Evolutionary conservation across 2,797 vertebrate species (phyloP), one percentile per base, ranked within the genome.

Genomic region (Lateolabrax maculatus): DNA sequence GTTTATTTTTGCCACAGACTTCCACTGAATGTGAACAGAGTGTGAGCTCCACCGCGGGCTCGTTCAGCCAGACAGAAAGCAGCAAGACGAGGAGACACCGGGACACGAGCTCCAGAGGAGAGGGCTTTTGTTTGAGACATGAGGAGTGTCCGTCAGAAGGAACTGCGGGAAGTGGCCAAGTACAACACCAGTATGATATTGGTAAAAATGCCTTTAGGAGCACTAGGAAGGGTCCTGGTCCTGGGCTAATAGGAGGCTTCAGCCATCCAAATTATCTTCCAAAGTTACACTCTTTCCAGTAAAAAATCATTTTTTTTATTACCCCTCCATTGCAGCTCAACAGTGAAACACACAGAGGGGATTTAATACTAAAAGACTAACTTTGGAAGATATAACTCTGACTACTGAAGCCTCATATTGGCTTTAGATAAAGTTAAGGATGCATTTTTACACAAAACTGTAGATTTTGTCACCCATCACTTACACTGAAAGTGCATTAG

Each of bases 11-110:
- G 11, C 31, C 13, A 21, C 52, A 52, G n/a, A 34, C n/a, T 37
- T 29, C 27, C 43, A 41, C 29, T 68, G 56, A 81, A 71, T 67
- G 46, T 61, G 62, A 65, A 55, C 65, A 69, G 23, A 19, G 60
- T 41, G 15, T 52, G 66, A 77, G 49, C 62, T 36, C 29, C 58
- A 29, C 66, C 71, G 71, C 1, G 37, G 39, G 9, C 53, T 49
- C 37, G 66, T 31, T 31, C 19, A 46, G 41, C 51, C 1, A 11
- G 43, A 67, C 49, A 63, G 27, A 75, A 15, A 74, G 48, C 68
- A 71, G 29, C n/a, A 34, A 15, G 58, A 48, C 29, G 25, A 44
- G 46, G 55, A 75, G 71, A 80, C 66, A 58, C 25, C 25, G 4
- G 44, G 58, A 62, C 43, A 63, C 3, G 10, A 34, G 21, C 12